Percentiles rank a stretch among this genome's conserved stretches.
Conservation (phyloP, 2,797 vertebrate genomes). For the Coregonus suidteri region DNA sequence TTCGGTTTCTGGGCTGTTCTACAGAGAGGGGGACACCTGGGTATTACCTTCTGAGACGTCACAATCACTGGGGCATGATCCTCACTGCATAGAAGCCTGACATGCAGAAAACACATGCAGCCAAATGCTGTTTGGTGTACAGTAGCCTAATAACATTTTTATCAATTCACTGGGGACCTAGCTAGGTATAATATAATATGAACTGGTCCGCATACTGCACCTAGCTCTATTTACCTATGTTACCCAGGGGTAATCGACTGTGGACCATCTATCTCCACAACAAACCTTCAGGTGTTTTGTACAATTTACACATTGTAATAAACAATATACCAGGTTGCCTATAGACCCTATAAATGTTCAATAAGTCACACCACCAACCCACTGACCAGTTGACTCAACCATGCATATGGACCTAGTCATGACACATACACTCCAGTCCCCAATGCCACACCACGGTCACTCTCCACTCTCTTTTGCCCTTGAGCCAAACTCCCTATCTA, state of each 20-base stretch:
- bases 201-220: constrained; percentile 37
- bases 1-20: constrained; percentile 30
- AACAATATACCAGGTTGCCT: background rate
- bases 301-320: background rate
- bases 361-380: constrained; percentile 50
- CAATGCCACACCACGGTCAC: background rate
- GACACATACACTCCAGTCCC: background rate
- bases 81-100: constrained; percentile 34
- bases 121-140: constrained; percentile 42
- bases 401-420: constrained; percentile 31
- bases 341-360: constrained; percentile 40
- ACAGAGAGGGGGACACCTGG: constrained; percentile 37
- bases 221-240: constrained; percentile 55
- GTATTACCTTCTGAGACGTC: constrained; percentile 61
- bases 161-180: constrained; percentile 48
- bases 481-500: constrained; percentile 37
- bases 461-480: constrained; percentile 61
- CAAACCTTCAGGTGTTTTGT: constrained; percentile 47
- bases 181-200: constrained; percentile 24
- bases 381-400: constrained; percentile 32
- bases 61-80: constrained; percentile 50
- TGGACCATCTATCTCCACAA: constrained; percentile 38
- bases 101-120: constrained; percentile 48
- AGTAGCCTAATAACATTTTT: constrained; percentile 43
- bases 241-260: constrained; percentile 40